Conservation (phyloP, 2,888 invertebrate genomes). For the Phaonia tiefii region DNA sequence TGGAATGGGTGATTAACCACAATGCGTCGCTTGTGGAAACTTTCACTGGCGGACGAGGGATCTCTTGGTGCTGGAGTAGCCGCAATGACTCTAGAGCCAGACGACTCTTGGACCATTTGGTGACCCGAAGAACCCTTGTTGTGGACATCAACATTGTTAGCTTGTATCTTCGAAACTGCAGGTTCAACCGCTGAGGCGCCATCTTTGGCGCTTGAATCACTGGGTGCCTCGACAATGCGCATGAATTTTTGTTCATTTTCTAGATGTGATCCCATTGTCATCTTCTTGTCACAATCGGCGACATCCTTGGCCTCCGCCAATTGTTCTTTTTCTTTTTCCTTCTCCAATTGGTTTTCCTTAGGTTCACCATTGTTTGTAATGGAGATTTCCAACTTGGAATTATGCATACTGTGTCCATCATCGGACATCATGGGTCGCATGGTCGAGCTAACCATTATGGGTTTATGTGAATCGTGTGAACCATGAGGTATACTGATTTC, state of each 20-base stretch:
- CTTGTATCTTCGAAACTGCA: slow-evolving; percentile 42
- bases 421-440: slow-evolving; percentile 69
- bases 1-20: slow-evolving; percentile 84
- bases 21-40: slow-evolving; percentile 83
- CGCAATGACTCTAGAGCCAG: slow-evolving; percentile 82
- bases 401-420: slow-evolving; percentile 37
- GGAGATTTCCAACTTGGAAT: slow-evolving; percentile 60
- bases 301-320: slow-evolving; percentile 59
- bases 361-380: slow-evolving; percentile 51
- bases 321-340: slow-evolving; percentile 19
- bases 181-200: slow-evolving; percentile 56
- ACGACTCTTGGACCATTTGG: slow-evolving; percentile 76
- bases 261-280: slow-evolving; percentile 69
- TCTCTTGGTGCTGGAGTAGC: slow-evolving; percentile 82
- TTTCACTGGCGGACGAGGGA: slow-evolving; percentile 82
- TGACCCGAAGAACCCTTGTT: slow-evolving; percentile 79
- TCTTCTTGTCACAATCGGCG: slow-evolving; percentile 71
- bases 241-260: slow-evolving; percentile 80
- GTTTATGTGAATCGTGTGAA: slow-evolving; percentile 68
- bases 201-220: slow-evolving; percentile 64
- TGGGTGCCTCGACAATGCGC: slow-evolving; percentile 80
- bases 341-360: slow-evolving; percentile 18
- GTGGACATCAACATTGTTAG: slow-evolving; percentile 76
- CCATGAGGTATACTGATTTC: slow-evolving; percentile 74
- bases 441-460: slow-evolving; percentile 72